Percentiles rank a stretch among this genome's conserved stretches.
phyloP scores from a whole-genome alignment of 2,113 vertebrate genomes.

The Erythrolamprus reginae region DNA sequence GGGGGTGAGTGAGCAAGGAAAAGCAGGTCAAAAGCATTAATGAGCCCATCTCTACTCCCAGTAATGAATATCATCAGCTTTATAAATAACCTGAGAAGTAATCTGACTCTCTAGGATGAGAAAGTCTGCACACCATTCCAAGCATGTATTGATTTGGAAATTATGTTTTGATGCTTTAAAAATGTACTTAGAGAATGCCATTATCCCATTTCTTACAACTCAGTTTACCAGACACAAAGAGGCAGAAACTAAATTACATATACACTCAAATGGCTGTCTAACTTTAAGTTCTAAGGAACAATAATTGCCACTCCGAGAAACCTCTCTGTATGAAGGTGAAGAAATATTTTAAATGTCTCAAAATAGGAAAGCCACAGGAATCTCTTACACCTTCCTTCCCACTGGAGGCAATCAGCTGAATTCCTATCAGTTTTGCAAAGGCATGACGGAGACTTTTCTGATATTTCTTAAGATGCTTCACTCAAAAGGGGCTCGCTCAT shows the following conservation, averaged over 20 bases:
- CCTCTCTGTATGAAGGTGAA: not conserved
- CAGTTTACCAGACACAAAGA: not conserved
- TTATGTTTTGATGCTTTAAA: not conserved
- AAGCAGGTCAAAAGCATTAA: not conserved
- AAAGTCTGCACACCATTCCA: not conserved
- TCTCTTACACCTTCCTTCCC: conserved; percentile 5
- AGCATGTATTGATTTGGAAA: not conserved
- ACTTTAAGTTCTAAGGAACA: not conserved
- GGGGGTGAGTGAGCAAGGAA: not conserved
- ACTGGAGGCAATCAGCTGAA: not conserved
- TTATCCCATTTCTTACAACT: not conserved
- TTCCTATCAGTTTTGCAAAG: conserved; percentile 11
- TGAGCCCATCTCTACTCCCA: not conserved
- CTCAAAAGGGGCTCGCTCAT: conserved; percentile 34
- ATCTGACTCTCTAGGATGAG: not conserved
- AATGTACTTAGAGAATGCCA: not conserved
- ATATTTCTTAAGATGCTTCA: conserved; percentile 29
- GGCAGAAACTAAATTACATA: not conserved
- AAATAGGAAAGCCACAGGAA: accelerated
- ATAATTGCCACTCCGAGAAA: not conserved
- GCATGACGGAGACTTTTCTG: conserved; percentile 20
- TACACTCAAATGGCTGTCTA: not conserved
- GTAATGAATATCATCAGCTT: not conserved
- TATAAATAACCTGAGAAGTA: not conserved
- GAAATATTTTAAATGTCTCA: not conserved